A percentile compares a stretch with the other conserved stretches of the same genome.
phyloP scores from a whole-genome alignment of 2,797 vertebrate species.

The Acanthopagrus latus region DNA sequence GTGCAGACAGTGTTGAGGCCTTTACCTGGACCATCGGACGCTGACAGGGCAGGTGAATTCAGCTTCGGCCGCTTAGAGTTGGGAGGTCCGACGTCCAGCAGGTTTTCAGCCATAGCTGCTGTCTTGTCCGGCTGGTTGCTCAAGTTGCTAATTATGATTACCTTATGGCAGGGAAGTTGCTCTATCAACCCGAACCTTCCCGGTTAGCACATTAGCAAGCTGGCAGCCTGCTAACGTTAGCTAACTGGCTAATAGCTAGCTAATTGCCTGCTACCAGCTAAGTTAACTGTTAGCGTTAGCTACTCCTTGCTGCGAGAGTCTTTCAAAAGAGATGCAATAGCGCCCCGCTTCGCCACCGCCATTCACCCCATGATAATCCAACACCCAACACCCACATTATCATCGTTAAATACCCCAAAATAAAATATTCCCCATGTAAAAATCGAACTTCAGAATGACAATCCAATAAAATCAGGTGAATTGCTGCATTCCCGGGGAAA shows the following conservation, averaged over 20 bases:
- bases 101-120: constrained; percentile 93
- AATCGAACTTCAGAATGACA: constrained; percentile 51
- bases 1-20: constrained; percentile 57
- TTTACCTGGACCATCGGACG: constrained; percentile 96
- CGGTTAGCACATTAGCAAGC: constrained; percentile 80
- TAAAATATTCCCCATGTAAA: constrained; percentile 79
- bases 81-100: constrained; percentile 96
- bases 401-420: constrained; percentile 80
- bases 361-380: constrained; percentile 91
- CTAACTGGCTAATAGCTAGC: constrained; percentile 81
- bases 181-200: constrained; percentile 56
- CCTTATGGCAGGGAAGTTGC: constrained; percentile 44
- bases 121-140: constrained; percentile 33
- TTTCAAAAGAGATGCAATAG: constrained; percentile 92
- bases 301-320: constrained; percentile 68
- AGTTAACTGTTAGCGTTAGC: constrained; percentile 78
- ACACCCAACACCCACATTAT: constrained; percentile 90
- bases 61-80: constrained; percentile 96
- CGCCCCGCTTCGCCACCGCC: constrained; percentile 93
- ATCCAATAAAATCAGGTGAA: constrained; percentile 63
- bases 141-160: constrained; percentile 39
- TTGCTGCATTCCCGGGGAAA: constrained; percentile 60
- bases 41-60: constrained; percentile 94
- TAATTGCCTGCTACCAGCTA: constrained; percentile 80
- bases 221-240: constrained; percentile 75